Evolutionary conservation across 2,888 invertebrate species (phyloP), one percentile per base, ranked within the genome.

Genomic region (Eueremaeus valkanovi): DNA sequence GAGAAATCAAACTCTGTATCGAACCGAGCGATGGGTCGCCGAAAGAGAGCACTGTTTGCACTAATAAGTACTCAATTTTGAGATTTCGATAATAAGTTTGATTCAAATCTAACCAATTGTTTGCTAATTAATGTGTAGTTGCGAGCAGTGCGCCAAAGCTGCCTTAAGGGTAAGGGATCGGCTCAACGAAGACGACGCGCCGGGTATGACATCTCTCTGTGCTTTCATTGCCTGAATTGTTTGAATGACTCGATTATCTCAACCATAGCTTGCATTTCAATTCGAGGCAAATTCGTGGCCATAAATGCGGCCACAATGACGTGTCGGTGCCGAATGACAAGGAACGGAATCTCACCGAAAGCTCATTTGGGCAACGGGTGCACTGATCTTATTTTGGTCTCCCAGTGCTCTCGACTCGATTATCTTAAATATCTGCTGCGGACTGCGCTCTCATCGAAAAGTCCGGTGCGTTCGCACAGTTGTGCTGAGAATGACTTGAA

Each of bases 311-410:
- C 90, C 29, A 90, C 90, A 81, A 88, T 91, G 68, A 89, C 89
- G 55, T 92, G 92, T 75, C 76, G 79, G 16, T 92, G 92, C 82
- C 86, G 87, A 24, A 86, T 90, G 78, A 88, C 89, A 80, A 91
- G 90, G 0, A 87, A 89, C 81, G 92, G 92, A 66, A 88, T 91
- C 80, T 89, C 92, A 63, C 91, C 90, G 0, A 88, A 87, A 80
- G 89, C 89, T 82, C 92, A 92, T 83, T 85, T 92, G 51, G 91
- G 92, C 0, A 91, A 92, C 83, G 92, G 92, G 36, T 89, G 88
- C 82, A 85, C 90, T 76, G 90, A 92, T 84, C 85, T 92, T 78
- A 88, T 92, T 78, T 83, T 92, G 55, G 88, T 92, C 49, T 87
- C 87, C 63, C 89, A 90, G 81, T 90, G 91, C 27, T 88, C 90